A percentile compares a stretch with the other conserved stretches of the same genome.
phyloP scores from a whole-genome alignment of 1,140 invertebrate genomes.

The Atopsyche davidsoni region DNA sequence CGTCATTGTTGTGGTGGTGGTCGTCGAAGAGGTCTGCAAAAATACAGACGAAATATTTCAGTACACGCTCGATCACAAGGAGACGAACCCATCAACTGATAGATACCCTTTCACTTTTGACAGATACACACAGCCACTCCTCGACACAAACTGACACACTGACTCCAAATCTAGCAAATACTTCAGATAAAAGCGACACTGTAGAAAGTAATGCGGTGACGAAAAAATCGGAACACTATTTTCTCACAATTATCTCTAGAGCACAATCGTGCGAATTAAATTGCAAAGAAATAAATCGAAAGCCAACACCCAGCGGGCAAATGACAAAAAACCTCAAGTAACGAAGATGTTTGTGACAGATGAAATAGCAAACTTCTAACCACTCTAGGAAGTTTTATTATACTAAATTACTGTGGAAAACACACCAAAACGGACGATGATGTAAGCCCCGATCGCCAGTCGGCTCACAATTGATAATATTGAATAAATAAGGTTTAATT shows the following conservation, averaged over 20 bases:
- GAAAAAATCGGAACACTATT: conserved; percentile 13
- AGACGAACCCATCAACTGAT: no score
- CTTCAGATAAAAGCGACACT: conserved; percentile 1
- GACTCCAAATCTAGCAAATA: conserved; percentile 2
- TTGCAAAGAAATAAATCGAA: neutral
- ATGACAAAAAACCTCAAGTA: neutral
- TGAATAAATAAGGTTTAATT: conserved; percentile 19
- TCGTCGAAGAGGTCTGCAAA: conserved; percentile 76
- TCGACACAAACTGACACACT: conserved; percentile 11
- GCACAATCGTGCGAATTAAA: neutral
- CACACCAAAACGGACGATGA: conserved; percentile 19
- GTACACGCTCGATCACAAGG: neutral
- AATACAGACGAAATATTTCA: conserved; percentile 27
- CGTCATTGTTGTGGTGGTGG: conserved; percentile 81
- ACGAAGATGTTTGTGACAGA: no score
- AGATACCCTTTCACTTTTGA: conserved; percentile 23
- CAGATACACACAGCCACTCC: conserved; percentile 9
- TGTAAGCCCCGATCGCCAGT: conserved; percentile 8
- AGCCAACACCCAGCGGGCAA: conserved; percentile 16
- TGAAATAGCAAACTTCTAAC: neutral
- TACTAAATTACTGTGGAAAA: conserved; percentile 3
- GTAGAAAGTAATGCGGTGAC: conserved; percentile 13
- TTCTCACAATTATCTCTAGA: conserved; percentile 11
- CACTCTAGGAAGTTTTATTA: neutral
- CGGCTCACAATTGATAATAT: conserved; percentile 9